A percentile compares a stretch with the other conserved stretches of the same genome.
phyloP scores from a whole-genome alignment of 2,797 vertebrate genomes.

The Mionectes olivaceus region DNA sequence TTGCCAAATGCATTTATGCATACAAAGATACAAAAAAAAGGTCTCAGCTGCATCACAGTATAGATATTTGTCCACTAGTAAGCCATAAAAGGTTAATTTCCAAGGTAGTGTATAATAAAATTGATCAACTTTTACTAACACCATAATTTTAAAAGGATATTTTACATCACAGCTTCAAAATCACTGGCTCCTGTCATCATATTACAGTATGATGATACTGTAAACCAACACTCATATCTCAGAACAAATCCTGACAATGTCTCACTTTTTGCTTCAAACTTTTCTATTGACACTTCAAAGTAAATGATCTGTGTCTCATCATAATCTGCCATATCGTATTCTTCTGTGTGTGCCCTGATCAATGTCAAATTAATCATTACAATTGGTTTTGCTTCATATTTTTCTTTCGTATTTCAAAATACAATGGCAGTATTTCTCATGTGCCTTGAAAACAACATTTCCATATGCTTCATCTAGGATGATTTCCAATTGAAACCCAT shows the following conservation, averaged over 20 bases:
- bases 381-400: neutral
- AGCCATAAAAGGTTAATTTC: constrained; percentile 21
- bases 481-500: neutral
- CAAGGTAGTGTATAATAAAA: constrained; percentile 23
- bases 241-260: neutral
- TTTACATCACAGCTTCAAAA: constrained; percentile 29
- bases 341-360: neutral
- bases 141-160: neutral
- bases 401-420: constrained; percentile 19
- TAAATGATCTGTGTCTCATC: constrained; percentile 6
- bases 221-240: neutral
- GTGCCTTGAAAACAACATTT: neutral
- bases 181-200: neutral
- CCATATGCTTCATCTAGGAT: neutral
- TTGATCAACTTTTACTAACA: constrained; percentile 20
- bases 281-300: constrained; percentile 12
- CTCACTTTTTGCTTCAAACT: neutral
- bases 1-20: neutral
- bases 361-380: neutral
- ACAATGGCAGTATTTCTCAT: neutral
- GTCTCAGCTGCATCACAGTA: neutral
- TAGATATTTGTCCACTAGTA: constrained; percentile 20
- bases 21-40: neutral
- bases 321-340: neutral
- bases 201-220: neutral